Base-by-base conservation (phyloP, 2,113 vertebrate species). In the Rousettus leschenaultii region DNA sequence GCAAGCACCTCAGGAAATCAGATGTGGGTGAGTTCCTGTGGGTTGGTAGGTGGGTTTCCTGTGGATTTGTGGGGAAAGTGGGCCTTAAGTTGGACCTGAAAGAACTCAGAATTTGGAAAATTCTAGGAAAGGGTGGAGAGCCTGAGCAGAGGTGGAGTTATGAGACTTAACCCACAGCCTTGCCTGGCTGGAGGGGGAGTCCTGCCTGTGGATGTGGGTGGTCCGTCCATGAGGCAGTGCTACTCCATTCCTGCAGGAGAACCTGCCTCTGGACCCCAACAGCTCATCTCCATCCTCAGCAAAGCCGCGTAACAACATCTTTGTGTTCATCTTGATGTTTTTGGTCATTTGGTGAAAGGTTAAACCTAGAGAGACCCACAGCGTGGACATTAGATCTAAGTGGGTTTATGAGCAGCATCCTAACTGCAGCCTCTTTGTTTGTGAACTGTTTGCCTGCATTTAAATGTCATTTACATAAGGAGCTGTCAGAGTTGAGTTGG, bases 401-500 rank as follows among this genome's bases (percentile, higher is more conserved):
- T 80, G n/a, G 59, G 48, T 68, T 55, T 96, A 30, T 70, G 87
- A 96, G 16, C 35, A 74, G 28, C 85, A 51, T 7, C 90, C 61
- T 86, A 26, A 77, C 70, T 75, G 43, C n/a, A 84, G 85, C 28
- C 68, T 65, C 73, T 86, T 79, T 14, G 86, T 95, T 74, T 95
- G 91, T 75, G 88, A 97, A 82, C 97, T 88, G 85, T 97, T 95
- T 96, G 95, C 75, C 93, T 75, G 87, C 73, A 94, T 96, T 97
- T 45, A 71, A 21, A 53, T 86, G 93, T 9, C 48, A 97, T 98
- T 98, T 97, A 66, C 97, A 95, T 82, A 89, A 82, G 96, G 97
- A 98, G 94, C 98, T 97, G 96, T 96, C 84, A 74, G 95, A 95
- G 55, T 94, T 91, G 95, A 96, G 90, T 91, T 96, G 96, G 85